phyloP scores from a whole-genome alignment of 1,140 invertebrate genomes.

The Drosophila teissieri region DNA sequence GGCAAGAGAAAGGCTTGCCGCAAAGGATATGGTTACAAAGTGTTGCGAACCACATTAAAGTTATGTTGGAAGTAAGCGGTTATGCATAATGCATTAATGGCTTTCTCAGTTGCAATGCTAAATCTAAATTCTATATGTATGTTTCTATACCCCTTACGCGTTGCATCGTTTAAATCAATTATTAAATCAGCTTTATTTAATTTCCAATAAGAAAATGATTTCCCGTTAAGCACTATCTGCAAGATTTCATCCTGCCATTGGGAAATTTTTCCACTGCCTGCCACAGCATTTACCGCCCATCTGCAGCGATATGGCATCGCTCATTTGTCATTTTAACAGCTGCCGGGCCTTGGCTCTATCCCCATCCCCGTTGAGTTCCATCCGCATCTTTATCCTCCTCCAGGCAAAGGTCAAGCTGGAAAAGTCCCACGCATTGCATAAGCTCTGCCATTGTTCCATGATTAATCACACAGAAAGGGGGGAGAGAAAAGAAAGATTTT shows the following conservation, averaged over 20 bases:
- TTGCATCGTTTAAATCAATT: background rate
- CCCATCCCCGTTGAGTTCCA: constrained; percentile 2
- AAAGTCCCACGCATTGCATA: constrained; percentile 74
- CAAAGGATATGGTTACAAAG: constrained; percentile 15
- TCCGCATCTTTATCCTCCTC: background rate
- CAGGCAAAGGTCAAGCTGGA: constrained; percentile 56
- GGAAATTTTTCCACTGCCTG: constrained; percentile 10
- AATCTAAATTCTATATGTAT: too few relatives aligned
- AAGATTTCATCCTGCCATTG: background rate
- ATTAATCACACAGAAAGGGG: constrained; percentile 56
- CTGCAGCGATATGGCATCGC: constrained; percentile 66
- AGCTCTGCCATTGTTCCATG: constrained; percentile 46
- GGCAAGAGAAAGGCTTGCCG: constrained; percentile 19
- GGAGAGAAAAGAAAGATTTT: constrained; percentile 17
- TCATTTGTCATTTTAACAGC: constrained; percentile 71
- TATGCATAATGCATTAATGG: too few relatives aligned
- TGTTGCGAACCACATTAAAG: background rate
- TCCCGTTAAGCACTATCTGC: background rate
- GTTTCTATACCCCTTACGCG: too few relatives aligned
- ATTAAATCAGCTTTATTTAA: background rate
- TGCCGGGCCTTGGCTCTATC: constrained; percentile 29
- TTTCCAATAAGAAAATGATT: background rate
- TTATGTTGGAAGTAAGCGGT: background rate
- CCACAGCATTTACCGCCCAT: constrained; percentile 35
- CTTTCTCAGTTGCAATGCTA: too few relatives aligned